Evolutionary conservation across 1,140 invertebrate genomes (phyloP), one percentile per base, ranked within the genome.

Genomic region (Trachymyrmex septentrionalis): DNA sequence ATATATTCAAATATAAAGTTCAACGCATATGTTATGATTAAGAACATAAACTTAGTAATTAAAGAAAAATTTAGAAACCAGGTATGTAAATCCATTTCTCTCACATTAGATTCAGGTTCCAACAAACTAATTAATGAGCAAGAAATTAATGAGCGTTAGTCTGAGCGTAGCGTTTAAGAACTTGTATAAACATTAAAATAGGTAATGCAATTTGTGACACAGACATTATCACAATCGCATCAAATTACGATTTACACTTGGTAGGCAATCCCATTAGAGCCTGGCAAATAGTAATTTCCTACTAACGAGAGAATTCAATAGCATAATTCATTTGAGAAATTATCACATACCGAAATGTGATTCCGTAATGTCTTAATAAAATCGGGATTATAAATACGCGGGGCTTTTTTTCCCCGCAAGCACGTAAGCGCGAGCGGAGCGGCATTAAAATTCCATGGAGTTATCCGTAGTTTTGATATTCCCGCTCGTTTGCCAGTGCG

Each of bases 391-490:
- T 27, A 61, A 73, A 75, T 34, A 24, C 57, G 24, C 38, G 14
- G 57, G n/a, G n/a, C n/a, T n/a, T 9, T 63, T 84, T 61, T 61
- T 38, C 27, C 24, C 30, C 55, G 55, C 38, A 10, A 10, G 12
- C 24, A 14, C 53, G 19, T 73, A 21, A 71, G 78, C 69, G 44
- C 24, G 67, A 14, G 24, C 80, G 80, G 27, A 21, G 38, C 69
- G 38, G 44, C 69, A 84, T 84, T 84, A 84, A 84, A 84, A 84
- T 84, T 84, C 80, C 55, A 84, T 84, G 55, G 69, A 84, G 80
- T 84, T 84, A 84, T 84, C 69, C 80, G 69, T 59, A 73, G 80
- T 84, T 84, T 73, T 84, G 80, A 75, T 84, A 84, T 75, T 84
- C 80, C 55, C 80, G 80, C 55, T 84, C 69, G 80, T 84, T 84